Conservation (phyloP, 1,140 invertebrate genomes). For the Homarus americanus region DNA sequence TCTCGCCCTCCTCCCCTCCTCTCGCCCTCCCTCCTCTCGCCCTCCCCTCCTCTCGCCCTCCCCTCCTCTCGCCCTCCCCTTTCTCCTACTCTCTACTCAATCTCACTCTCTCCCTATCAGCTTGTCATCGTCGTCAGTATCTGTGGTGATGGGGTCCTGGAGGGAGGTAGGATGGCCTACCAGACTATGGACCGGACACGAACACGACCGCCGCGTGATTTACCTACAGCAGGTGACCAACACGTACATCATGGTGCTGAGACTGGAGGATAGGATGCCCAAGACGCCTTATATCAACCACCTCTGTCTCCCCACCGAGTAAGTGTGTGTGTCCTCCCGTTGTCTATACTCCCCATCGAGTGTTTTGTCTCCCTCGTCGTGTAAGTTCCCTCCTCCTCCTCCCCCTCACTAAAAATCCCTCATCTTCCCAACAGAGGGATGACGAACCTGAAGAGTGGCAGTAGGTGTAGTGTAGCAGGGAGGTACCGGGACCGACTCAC, state of each 20-base stretch:
- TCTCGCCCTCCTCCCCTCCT: too few species aligned
- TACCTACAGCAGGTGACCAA: neutral
- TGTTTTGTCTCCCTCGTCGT: neutral
- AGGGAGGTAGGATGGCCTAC: conserved; percentile 6
- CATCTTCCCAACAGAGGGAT: neutral
- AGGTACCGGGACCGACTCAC: too few species aligned
- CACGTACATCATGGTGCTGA: conserved; percentile 29
- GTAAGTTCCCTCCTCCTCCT: neutral
- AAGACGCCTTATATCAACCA: conserved; percentile 40
- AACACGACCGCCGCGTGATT: conserved; percentile 32
- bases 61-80: neutral
- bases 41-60: neutral
- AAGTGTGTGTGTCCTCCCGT: too few species aligned
- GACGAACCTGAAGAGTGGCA: neutral
- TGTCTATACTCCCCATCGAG: too few species aligned
- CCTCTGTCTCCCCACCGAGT: conserved; percentile 38
- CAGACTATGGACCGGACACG: conserved; percentile 40
- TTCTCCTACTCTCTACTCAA: neutral
- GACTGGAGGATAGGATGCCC: conserved; percentile 32
- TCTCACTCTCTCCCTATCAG: conserved; percentile 11
- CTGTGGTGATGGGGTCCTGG: conserved; percentile 53
- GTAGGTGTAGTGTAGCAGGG: neutral
- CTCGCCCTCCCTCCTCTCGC: too few species aligned
- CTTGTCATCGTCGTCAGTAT: neutral
- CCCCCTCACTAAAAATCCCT: neutral